phyloP scores from a whole-genome alignment of 2,888 invertebrate genomes.

The Hyposoter dolosus region DNA sequence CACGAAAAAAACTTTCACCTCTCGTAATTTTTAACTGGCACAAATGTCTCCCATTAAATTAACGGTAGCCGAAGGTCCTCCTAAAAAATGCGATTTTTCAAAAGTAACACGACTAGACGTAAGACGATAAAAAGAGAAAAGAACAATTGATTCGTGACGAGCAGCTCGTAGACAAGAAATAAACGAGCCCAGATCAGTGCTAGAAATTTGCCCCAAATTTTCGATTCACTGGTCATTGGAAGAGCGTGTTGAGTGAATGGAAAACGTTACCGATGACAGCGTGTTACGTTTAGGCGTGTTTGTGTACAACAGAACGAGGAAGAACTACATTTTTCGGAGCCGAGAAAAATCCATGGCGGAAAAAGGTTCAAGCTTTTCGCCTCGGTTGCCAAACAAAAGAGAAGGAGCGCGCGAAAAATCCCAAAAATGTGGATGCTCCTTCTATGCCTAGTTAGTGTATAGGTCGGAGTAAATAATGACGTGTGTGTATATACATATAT shows the following conservation, averaged over 20 bases:
- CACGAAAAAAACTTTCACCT: neutral
- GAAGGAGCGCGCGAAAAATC: slow-evolving; percentile 30
- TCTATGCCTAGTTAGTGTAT: slow-evolving; percentile 11
- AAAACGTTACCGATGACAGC: slow-evolving; percentile 15
- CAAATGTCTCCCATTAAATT: neutral
- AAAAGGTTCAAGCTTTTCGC: slow-evolving; percentile 39
- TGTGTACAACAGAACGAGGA: slow-evolving; percentile 14
- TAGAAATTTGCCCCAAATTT: neutral
- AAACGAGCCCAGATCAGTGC: neutral
- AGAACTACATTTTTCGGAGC: neutral
- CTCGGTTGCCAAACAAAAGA: slow-evolving; percentile 61
- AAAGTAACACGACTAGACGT: neutral
- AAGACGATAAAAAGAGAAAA: neutral
- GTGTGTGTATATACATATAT: slow-evolving; percentile 2
- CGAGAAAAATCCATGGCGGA: slow-evolving; percentile 43
- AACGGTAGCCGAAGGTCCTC: neutral
- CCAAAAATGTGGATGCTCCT: slow-evolving; percentile 1
- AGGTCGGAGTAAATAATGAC: neutral
- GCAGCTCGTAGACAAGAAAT: neutral
- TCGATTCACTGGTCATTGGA: neutral
- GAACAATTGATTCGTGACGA: neutral
- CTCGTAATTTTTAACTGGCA: neutral
- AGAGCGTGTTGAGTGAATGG: slow-evolving; percentile 12
- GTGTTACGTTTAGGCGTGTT: slow-evolving; percentile 1
- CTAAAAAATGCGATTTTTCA: neutral